Evolutionary conservation across 2,113 vertebrate genomes (phyloP), one percentile per base, ranked within the genome.

Genomic region (Sminthopsis crassicaudata): DNA sequence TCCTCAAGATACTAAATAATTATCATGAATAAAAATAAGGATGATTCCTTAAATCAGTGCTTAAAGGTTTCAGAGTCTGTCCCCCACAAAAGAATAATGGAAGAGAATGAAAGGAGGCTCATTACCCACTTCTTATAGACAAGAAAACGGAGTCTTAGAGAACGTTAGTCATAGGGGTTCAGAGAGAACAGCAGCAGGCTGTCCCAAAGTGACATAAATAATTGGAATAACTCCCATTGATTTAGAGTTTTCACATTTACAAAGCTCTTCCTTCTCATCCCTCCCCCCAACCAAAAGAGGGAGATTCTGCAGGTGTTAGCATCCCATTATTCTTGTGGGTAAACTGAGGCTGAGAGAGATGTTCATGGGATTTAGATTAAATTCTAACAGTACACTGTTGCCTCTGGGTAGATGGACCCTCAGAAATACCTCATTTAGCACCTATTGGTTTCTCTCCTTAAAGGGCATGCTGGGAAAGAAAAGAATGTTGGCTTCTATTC

Each of bases 161-260:
- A 98, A 76, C 16, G 7, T 42, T 99, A 99, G 98, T 99, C 99
- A 0, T 99, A 99, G 90, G 99, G 99, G 97, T 99, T 99, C 98
- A 99, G 99, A 52, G 99, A 99, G 14, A 99, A 98, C 97, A 99
- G 98, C 95, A 99, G 98, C 99, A 99, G 67, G 16, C 16, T 76
- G 36, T 76, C 16, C 36, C 16, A 76, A 76, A 76, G 6, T n/a
- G 16, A 76, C 36, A 76, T 16, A 22, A 1, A 16, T 76, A 76
- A 22, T 76, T 0, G 5, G 42, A 76, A 22, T 76, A 76, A 42
- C 36, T 67, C 60, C n/a, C 36, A 42, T 42, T n/a, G 36, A 76
- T 76, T 42, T 76, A 76, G 67, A 16, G 12, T 12, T 67, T 60
- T 67, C 57, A 60, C 3, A 16, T n/a, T 76, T 42, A n/a, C 67